Percentiles rank a stretch among this genome's conserved stretches.
These are phyloP conservation scores for Caenorhabditis doughertyi DNA, from an alignment of 2,888 invertebrate species.

Conservation along the genomic window DNA sequence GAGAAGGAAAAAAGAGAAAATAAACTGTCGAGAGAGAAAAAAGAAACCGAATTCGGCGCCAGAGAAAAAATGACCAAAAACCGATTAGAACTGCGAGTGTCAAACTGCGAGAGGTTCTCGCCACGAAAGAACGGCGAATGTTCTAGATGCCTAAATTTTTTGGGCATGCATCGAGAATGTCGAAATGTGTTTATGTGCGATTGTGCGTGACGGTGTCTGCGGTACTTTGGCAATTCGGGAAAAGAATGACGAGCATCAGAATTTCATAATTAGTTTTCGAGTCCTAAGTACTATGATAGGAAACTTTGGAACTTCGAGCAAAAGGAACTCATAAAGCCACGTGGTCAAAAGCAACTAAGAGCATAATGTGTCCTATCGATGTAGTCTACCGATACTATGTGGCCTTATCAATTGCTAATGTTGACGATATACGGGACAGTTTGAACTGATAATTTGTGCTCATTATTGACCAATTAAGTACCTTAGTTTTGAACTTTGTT, in stretches of 20 bases:
- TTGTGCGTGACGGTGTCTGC: slow-evolving; percentile 22
- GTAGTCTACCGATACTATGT: slow-evolving; percentile 1
- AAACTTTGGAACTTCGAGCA: too few relatives aligned
- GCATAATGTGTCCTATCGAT: background rate
- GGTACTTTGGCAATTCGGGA: too few relatives aligned
- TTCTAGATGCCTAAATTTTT: slow-evolving; percentile 44
- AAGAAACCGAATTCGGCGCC: background rate
- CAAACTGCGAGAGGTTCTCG: slow-evolving; percentile 38
- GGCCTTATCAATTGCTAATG: slow-evolving; percentile 11
- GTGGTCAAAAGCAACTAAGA: background rate
- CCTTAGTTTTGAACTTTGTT: background rate
- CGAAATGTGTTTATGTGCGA: slow-evolving; percentile 18
- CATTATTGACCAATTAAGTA: background rate
- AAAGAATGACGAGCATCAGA: too few relatives aligned
- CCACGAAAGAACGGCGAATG: slow-evolving; percentile 52
- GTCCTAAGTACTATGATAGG: too few relatives aligned
- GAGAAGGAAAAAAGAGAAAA: background rate
- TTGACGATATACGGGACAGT: background rate
- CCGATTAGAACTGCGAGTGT: slow-evolving; percentile 25
- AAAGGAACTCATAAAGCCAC: too few relatives aligned
- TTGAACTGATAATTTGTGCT: background rate
- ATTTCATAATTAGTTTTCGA: too few relatives aligned
- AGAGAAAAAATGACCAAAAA: slow-evolving; percentile 44
- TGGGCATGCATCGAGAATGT: slow-evolving; percentile 1
- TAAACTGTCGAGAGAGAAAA: background rate